These are phyloP conservation scores for Epizoanthus stellaris DNA, from an alignment of 92 coral and sea anemone genomes.

Conservation along the genomic window DNA sequence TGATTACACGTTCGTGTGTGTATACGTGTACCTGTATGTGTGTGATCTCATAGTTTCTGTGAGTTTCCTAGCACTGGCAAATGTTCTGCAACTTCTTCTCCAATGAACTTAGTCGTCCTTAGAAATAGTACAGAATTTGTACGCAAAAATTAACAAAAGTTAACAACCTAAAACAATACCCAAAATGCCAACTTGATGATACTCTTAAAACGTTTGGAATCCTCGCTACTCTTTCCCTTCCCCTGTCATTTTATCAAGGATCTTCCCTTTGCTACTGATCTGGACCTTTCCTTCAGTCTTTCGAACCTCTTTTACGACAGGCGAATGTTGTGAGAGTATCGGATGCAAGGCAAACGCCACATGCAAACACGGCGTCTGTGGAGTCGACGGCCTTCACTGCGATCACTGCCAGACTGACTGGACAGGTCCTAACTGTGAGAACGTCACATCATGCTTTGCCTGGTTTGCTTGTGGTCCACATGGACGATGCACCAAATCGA, in stretches of 20 bases:
- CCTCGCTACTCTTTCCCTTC: neutral
- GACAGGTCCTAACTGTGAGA: constrained; percentile 77
- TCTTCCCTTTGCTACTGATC: neutral
- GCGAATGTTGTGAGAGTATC: constrained; percentile 84
- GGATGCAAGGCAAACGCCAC: constrained; percentile 77
- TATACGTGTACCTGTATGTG: too few relatives aligned
- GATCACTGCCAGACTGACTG: constrained; percentile 78
- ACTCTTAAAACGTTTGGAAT: neutral
- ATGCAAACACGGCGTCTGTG: constrained; percentile 81
- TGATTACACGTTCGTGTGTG: too few relatives aligned
- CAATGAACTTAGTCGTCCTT: too few relatives aligned
- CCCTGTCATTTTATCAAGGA: neutral
- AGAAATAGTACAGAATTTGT: too few relatives aligned
- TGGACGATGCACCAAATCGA: constrained; percentile 79
- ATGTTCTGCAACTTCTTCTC: too few relatives aligned
- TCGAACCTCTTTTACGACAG: constrained; percentile 31
- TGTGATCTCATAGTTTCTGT: too few relatives aligned
- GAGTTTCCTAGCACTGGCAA: too few relatives aligned
- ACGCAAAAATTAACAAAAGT: too few relatives aligned
- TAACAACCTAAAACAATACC: too few relatives aligned
- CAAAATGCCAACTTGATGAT: too few relatives aligned
- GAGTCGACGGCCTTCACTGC: constrained; percentile 73
- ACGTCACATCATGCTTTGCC: constrained; percentile 76
- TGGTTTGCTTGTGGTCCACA: constrained; percentile 82
- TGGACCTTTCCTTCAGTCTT: too few relatives aligned